A percentile compares a stretch with the other conserved stretches of the same genome.
phyloP scores from a whole-genome alignment of 2,113 vertebrate genomes.

The Petrocephalus microphthalmus region DNA sequence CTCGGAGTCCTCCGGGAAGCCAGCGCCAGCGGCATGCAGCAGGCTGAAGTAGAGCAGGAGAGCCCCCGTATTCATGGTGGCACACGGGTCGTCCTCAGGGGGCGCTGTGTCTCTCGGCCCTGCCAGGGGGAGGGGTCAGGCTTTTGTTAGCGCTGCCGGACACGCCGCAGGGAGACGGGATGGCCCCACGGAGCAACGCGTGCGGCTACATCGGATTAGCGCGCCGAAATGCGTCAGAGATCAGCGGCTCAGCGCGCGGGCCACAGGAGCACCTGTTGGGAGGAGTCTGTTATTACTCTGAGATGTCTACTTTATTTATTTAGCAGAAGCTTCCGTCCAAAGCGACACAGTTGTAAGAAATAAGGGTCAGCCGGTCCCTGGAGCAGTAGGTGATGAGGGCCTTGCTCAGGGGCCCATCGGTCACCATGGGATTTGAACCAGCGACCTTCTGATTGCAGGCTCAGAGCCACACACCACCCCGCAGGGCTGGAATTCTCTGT shows the following conservation, averaged over 20 bases:
- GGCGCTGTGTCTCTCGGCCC: constrained; percentile 81
- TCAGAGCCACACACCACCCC: neutral
- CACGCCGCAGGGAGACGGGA: constrained; percentile 42
- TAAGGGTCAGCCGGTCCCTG: neutral
- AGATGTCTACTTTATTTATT: neutral
- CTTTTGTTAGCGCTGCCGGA: neutral
- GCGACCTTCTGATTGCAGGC: neutral
- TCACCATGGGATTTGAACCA: neutral
- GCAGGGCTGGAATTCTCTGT: neutral
- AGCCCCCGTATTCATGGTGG: constrained; percentile 97
- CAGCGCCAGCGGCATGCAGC: constrained; percentile 85
- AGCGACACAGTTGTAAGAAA: neutral
- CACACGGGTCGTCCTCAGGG: constrained; percentile 61
- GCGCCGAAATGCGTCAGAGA: constrained; percentile 52
- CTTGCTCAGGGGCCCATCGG: neutral
- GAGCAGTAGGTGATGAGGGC: neutral
- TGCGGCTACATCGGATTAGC: constrained; percentile 56
- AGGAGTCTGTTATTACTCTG: neutral
- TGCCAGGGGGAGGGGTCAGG: constrained; percentile 45
- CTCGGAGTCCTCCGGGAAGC: constrained; percentile 97
- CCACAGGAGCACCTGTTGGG: constrained; percentile 37
- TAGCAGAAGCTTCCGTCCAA: neutral
- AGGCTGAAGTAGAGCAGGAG: constrained; percentile 95
- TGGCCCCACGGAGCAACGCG: constrained; percentile 32
- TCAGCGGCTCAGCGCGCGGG: constrained; percentile 45